These are phyloP conservation scores for Myiozetetes cayanensis DNA, from an alignment of 2,113 vertebrate genomes.

Conservation along the genomic window DNA sequence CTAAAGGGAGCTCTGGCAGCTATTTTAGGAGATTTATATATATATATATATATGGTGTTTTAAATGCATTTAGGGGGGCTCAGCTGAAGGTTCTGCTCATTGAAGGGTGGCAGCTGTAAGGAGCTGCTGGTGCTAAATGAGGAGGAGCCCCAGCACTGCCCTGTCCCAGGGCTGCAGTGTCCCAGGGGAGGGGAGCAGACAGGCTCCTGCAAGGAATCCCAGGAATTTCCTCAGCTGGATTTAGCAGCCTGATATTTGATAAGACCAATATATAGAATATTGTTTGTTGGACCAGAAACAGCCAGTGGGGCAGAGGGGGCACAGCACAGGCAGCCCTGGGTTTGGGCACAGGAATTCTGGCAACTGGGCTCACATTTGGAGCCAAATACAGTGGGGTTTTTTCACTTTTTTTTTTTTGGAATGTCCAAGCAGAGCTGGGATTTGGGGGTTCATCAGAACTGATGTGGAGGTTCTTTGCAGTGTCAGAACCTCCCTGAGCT, in stretches of 20 bases:
- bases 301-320: neutral
- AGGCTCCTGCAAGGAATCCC: neutral
- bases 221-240: neutral
- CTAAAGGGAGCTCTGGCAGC: neutral
- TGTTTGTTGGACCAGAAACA: neutral
- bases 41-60: neutral
- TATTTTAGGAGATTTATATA: neutral
- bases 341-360: neutral
- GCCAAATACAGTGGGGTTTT: neutral
- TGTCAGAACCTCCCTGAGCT: rapidly evolving
- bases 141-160: neutral
- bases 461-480: rapidly evolving
- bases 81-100: neutral
- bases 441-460: neutral
- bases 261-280: neutral
- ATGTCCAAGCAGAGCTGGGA: neutral
- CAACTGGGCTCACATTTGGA: neutral
- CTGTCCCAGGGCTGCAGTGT: neutral
- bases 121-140: neutral
- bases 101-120: neutral
- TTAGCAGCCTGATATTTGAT: neutral
- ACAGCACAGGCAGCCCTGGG: rapidly evolving
- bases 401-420: neutral
- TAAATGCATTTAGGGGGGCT: neutral
- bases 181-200: neutral